Evolutionary conservation across 2,888 invertebrate genomes (phyloP).

Genomic region (Caenorhabditis afra): DNA sequence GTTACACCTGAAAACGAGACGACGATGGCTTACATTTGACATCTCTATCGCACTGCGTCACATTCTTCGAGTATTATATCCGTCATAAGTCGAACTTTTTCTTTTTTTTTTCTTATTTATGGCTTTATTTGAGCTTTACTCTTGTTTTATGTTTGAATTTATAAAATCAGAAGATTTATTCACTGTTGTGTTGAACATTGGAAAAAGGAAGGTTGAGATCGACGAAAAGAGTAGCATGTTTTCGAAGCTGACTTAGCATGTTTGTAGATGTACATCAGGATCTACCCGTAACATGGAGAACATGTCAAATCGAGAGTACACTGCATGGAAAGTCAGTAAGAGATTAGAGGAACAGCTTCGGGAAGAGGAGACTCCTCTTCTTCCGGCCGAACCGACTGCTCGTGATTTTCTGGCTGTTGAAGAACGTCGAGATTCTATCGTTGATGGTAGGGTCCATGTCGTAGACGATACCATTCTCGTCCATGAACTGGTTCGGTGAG

Average conservation of each 20-base stretch:
- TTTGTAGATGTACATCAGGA: constrained; percentile 50
- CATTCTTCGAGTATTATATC: constrained; percentile 32
- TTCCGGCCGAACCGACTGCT: constrained; percentile 55
- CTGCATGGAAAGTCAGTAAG: constrained; percentile 4
- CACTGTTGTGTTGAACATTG: neutral
- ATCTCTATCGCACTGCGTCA: constrained; percentile 38
- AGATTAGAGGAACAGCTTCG: constrained; percentile 31
- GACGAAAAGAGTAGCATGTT: constrained; percentile 2
- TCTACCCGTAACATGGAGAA: constrained; percentile 52
- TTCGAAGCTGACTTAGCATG: constrained; percentile 40
- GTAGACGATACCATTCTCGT: constrained; percentile 68
- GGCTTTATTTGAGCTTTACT: constrained; percentile 5
- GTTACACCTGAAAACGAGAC: constrained; percentile 33
- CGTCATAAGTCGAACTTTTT: neutral
- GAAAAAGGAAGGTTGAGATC: constrained; percentile 22
- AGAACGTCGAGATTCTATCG: constrained; percentile 60
- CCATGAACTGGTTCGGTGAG: constrained; percentile 67
- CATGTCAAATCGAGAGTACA: constrained; percentile 55
- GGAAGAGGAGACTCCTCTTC: constrained; percentile 57
- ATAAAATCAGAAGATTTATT: neutral
- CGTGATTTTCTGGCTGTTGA: constrained; percentile 56
- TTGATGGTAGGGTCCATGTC: constrained; percentile 67
- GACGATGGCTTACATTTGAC: constrained; percentile 26
- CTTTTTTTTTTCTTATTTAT: constrained; percentile 2
- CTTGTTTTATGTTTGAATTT: constrained; percentile 2